Evolutionary conservation across 2,113 vertebrate species (phyloP).

Genomic region (Centropristis striata): DNA sequence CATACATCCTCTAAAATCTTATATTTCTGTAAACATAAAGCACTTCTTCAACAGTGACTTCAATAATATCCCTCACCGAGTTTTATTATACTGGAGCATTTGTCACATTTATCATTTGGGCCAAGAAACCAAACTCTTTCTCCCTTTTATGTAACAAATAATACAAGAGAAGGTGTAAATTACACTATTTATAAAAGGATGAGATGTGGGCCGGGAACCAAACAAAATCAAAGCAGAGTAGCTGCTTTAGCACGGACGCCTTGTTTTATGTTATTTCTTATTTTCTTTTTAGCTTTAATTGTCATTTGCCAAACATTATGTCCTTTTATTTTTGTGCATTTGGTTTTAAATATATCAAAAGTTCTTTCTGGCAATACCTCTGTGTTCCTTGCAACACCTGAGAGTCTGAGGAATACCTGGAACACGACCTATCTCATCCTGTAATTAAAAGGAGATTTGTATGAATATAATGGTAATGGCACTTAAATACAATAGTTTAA

Average conservation of each 20-base stretch:
- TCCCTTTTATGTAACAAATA: constrained; percentile 41
- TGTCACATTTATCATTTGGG: constrained; percentile 49
- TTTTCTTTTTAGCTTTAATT: constrained; percentile 13
- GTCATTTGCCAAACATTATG: constrained; percentile 22
- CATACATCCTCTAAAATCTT: constrained; percentile 52
- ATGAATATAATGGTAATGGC: constrained; percentile 54
- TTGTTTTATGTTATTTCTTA: constrained; percentile 23
- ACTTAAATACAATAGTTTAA: constrained; percentile 61
- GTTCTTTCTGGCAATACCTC: constrained; percentile 30
- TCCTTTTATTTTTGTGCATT: constrained; percentile 53
- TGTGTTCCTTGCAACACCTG: constrained; percentile 68
- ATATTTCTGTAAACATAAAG: constrained; percentile 64
- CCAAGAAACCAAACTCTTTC: constrained; percentile 20
- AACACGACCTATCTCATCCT: constrained; percentile 35
- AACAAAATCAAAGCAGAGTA: constrained; percentile 21
- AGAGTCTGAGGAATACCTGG: constrained; percentile 56
- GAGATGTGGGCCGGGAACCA: constrained; percentile 13
- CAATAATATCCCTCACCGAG: constrained; percentile 28
- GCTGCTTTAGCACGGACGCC: constrained; percentile 9
- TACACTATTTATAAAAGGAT: constrained; percentile 35
- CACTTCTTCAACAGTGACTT: constrained; percentile 44
- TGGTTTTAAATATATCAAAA: constrained; percentile 45
- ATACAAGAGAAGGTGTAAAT: constrained; percentile 37
- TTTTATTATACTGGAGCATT: constrained; percentile 39
- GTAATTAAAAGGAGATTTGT: constrained; percentile 27